These are phyloP conservation scores for Perca flavescens DNA, from an alignment of 2,113 vertebrate genomes.

Conservation along the genomic window DNA sequence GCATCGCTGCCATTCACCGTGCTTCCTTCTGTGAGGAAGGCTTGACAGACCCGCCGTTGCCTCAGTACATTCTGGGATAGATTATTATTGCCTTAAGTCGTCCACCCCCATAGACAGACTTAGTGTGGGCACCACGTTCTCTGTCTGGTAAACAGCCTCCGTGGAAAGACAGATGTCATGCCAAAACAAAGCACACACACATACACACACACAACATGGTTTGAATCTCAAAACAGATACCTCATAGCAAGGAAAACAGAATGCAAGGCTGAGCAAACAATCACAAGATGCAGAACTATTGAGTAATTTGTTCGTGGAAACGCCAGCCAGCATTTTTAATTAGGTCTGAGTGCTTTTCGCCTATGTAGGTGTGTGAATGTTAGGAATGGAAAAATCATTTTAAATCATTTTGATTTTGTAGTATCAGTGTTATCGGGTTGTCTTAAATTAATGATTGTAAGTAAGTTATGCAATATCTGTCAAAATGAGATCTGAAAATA, in stretches of 20 bases:
- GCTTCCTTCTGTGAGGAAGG: constrained; percentile 55
- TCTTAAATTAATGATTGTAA: background rate
- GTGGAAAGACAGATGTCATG: constrained; percentile 75
- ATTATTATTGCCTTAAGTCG: constrained; percentile 77
- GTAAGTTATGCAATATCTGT: background rate
- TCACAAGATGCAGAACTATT: constrained; percentile 41
- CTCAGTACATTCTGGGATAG: constrained; percentile 79
- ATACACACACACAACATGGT: constrained; percentile 15
- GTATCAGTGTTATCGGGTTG: background rate
- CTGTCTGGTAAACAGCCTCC: constrained; percentile 74
- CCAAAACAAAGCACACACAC: constrained; percentile 41
- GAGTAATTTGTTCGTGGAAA: constrained; percentile 50
- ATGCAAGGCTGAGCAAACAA: constrained; percentile 53
- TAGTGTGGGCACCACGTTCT: constrained; percentile 70
- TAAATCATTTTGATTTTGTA: background rate
- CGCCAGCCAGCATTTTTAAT: constrained; percentile 44
- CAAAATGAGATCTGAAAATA: background rate
- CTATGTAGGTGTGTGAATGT: constrained; percentile 7
- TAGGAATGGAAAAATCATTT: constrained; percentile 29
- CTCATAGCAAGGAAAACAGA: constrained; percentile 48
- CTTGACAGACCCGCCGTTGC: constrained; percentile 71
- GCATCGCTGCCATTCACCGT: constrained; percentile 67
- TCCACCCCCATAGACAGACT: constrained; percentile 72
- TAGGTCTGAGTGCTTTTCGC: constrained; percentile 26
- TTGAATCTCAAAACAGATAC: constrained; percentile 65